Evolutionary conservation across 2,888 invertebrate genomes (phyloP).

Genomic region (Corbicula japonica): DNA sequence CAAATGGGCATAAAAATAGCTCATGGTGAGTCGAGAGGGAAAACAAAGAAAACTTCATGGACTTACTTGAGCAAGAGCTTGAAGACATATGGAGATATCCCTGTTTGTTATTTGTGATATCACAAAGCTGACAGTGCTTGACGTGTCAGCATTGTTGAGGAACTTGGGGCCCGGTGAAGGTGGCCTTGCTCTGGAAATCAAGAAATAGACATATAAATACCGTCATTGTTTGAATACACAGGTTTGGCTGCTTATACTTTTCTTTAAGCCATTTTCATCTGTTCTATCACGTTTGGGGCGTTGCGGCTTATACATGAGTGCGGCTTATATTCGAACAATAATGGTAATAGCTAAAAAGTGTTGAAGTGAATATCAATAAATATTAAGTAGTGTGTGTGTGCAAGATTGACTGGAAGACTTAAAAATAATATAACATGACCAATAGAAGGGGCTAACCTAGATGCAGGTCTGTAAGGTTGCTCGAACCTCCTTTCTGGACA

Average conservation of each 20-base stretch:
- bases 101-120: conserved; percentile 89
- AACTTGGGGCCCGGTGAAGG: conserved; percentile 80
- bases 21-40: no score
- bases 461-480: no score
- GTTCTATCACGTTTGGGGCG: no score
- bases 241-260: no score
- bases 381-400: no score
- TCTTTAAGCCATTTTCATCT: no score
- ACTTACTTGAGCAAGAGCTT: conserved; percentile 89
- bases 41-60: neutral
- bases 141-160: conserved; percentile 83
- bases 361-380: neutral
- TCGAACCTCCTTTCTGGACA: no score
- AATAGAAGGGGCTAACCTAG: neutral
- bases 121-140: conserved; percentile 87
- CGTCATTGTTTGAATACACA: no score
- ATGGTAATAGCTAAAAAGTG: neutral
- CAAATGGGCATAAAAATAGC: no score
- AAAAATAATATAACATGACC: neutral
- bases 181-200: conserved; percentile 71
- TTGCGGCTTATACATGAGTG: no score
- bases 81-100: conserved; percentile 89
- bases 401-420: neutral
- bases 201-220: conserved; percentile 20
- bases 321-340: no score